Conservation (phyloP, 2,113 vertebrate genomes). For the Scortum barcoo region DNA sequence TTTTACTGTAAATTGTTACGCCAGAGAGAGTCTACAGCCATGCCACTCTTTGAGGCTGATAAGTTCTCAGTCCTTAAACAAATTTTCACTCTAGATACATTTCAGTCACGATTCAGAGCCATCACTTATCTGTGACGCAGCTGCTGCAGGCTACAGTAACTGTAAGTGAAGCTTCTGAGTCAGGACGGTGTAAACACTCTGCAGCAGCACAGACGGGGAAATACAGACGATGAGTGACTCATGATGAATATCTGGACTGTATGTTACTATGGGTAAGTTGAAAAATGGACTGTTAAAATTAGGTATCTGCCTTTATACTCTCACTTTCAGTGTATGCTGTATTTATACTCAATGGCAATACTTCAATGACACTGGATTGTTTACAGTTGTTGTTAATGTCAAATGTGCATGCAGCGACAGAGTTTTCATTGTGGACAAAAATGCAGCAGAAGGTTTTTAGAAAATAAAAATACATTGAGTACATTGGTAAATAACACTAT, state of each 20-base stretch:
- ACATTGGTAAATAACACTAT: neutral
- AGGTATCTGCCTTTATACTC: neutral
- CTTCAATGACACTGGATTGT: neutral
- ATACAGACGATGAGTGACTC: neutral
- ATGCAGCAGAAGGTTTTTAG: neutral
- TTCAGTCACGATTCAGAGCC: neutral
- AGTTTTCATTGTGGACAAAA: neutral
- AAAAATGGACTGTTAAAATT: too few species aligned
- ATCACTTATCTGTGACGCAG: slow-evolving; percentile 9
- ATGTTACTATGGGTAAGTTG: neutral
- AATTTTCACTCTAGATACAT: neutral
- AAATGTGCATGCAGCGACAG: neutral
- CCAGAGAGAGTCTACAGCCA: too few species aligned
- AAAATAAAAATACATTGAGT: neutral
- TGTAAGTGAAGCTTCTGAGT: neutral
- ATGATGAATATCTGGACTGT: neutral
- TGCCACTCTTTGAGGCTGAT: too few species aligned
- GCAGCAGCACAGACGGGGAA: neutral
- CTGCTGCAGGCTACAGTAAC: neutral
- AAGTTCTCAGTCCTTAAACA: neutral
- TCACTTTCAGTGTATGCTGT: neutral
- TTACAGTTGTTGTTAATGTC: too few species aligned
- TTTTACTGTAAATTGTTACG: too few species aligned
- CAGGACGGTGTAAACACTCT: neutral
- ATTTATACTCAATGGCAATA: neutral